Percentiles rank a stretch among this genome's conserved stretches.
phyloP scores from a whole-genome alignment of 2,797 vertebrate genomes.

The Hydrocynus forskahlii region DNA sequence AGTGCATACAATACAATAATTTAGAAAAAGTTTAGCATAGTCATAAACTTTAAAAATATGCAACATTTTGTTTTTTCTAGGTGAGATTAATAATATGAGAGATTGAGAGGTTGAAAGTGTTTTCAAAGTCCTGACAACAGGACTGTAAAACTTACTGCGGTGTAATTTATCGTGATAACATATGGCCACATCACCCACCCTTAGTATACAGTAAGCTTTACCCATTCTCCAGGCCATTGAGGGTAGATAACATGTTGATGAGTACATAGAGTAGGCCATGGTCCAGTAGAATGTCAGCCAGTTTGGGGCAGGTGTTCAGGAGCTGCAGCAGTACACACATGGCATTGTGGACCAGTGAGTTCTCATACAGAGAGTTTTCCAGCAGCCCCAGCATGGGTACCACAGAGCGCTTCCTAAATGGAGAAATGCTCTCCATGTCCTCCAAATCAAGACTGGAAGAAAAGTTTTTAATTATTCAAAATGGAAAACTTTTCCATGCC shows the following conservation, averaged over 20 bases:
- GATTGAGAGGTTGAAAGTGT: too few species aligned
- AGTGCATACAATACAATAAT: too few species aligned
- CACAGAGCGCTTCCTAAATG: slow-evolving; percentile 93
- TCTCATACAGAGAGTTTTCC: slow-evolving; percentile 94
- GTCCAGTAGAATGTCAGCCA: slow-evolving; percentile 95
- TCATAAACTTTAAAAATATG: too few species aligned
- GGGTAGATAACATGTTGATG: slow-evolving; percentile 92
- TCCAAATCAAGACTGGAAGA: slow-evolving; percentile 88
- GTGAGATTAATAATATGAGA: too few species aligned
- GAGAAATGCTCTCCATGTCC: slow-evolving; percentile 88
- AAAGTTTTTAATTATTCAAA: not conserved
- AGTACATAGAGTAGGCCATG: slow-evolving; percentile 95
- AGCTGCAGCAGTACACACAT: slow-evolving; percentile 93
- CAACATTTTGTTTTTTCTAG: too few species aligned
- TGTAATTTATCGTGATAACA: too few species aligned
- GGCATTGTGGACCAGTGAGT: slow-evolving; percentile 88
- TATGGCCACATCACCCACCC: not conserved
- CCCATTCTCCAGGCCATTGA: slow-evolving; percentile 96
- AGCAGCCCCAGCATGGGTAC: slow-evolving; percentile 93
- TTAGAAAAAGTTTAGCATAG: too few species aligned
- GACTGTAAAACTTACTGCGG: too few species aligned
- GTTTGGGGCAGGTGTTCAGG: slow-evolving; percentile 92
- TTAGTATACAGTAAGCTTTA: slow-evolving; percentile 60
- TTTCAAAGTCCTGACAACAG: too few species aligned
- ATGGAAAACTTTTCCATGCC: not conserved